phyloP scores from a whole-genome alignment of 2,888 invertebrate genomes.

The Oligia strigilis region DNA sequence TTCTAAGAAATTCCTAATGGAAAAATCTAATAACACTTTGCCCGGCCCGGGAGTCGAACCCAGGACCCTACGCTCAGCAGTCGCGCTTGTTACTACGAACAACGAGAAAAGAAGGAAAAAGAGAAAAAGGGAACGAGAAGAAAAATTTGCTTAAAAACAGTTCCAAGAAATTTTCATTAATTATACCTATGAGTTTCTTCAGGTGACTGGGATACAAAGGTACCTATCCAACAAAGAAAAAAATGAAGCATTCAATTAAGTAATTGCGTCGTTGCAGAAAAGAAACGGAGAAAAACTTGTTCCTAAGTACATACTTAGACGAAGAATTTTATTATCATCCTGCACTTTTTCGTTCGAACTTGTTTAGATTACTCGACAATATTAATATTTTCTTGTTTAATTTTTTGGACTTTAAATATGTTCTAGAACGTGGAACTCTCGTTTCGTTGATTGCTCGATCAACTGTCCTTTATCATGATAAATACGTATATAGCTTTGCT shows the following conservation, averaged over 20 bases:
- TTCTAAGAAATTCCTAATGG: not conserved
- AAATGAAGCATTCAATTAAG: not conserved
- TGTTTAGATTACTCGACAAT: not conserved
- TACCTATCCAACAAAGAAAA: conserved; percentile 5
- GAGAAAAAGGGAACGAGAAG: not conserved
- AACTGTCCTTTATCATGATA: not conserved
- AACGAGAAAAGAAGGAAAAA: not conserved
- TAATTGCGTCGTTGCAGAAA: conserved; percentile 11
- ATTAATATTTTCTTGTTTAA: not conserved
- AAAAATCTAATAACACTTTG: not conserved
- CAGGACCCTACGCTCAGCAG: not conserved
- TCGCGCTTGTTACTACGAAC: not conserved
- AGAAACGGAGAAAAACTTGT: not conserved
- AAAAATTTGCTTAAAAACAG: not conserved
- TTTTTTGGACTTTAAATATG: not conserved
- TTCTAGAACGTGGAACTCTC: not conserved
- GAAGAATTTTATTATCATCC: conserved; percentile 5
- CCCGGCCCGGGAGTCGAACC: too few relatives aligned
- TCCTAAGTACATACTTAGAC: not conserved
- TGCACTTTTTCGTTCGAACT: conserved; percentile 2
- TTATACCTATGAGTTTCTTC: not conserved
- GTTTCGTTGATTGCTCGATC: not conserved
- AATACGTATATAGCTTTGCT: not conserved
- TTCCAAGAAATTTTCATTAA: conserved; percentile 9
- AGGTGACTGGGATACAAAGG: not conserved